These are phyloP conservation scores for Oncorhynchus keta DNA, from an alignment of 2,113 vertebrate genomes.

Conservation along the genomic window DNA sequence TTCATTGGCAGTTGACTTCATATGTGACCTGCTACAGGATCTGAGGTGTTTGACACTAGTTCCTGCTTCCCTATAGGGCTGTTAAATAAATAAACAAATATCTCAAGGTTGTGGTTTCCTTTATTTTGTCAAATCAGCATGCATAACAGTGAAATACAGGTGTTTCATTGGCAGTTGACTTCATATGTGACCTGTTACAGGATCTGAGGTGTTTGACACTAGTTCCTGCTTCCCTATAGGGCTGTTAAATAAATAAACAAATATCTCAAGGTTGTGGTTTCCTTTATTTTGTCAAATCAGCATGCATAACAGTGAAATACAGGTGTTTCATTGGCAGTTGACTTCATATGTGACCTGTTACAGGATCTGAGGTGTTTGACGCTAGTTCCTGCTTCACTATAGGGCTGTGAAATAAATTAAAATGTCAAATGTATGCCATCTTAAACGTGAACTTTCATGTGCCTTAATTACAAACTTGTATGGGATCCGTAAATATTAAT, in stretches of 20 bases:
- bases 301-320: conserved; percentile 34
- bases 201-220: too few species aligned
- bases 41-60: too few species aligned
- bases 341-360: conserved; percentile 1
- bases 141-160: conserved; percentile 35
- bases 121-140: conserved; percentile 43
- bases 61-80: too few species aligned
- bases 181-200: not conserved
- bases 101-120: conserved; percentile 29
- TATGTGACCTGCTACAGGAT: not conserved
- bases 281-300: conserved; percentile 39
- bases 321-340: conserved; percentile 45
- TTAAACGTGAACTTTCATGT: too few species aligned
- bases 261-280: conserved; percentile 30
- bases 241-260: not conserved
- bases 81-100: not conserved
- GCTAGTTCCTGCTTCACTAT: too few species aligned
- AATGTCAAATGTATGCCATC: too few species aligned
- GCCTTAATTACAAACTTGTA: too few species aligned
- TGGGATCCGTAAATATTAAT: too few species aligned
- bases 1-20: conserved; percentile 39
- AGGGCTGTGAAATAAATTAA: too few species aligned
- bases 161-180: conserved; percentile 43
- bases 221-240: too few species aligned
- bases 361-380: too few species aligned